A percentile compares a stretch with the other conserved stretches of the same genome.
Conservation (phyloP, 2,888 invertebrate species). For the Agrochola lychnidis region DNA sequence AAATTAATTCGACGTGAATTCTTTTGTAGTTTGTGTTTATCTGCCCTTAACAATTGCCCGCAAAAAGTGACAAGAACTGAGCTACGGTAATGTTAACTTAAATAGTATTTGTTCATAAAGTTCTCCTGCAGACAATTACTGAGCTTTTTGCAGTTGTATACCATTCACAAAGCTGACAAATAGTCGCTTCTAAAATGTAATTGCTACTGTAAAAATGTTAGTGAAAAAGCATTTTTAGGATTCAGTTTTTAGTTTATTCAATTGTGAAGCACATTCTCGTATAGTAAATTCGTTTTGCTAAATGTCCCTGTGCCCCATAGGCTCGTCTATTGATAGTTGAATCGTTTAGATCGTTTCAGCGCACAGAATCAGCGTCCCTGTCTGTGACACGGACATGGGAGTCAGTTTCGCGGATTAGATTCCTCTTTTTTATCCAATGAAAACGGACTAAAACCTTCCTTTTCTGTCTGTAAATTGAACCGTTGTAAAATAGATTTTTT, state of each 20-base stretch:
- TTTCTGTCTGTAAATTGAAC: constrained; percentile 73
- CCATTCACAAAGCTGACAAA: constrained; percentile 19
- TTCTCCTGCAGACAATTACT: constrained; percentile 20
- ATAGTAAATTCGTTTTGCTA: constrained; percentile 41
- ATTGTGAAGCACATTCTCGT: constrained; percentile 33
- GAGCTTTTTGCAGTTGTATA: constrained; percentile 10
- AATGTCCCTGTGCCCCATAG: constrained; percentile 32
- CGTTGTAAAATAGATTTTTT: constrained; percentile 65
- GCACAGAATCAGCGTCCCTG: constrained; percentile 68
- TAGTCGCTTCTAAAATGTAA: constrained; percentile 16
- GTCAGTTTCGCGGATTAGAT: constrained; percentile 72
- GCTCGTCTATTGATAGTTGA: constrained; percentile 53
- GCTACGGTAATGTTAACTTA: constrained; percentile 28
- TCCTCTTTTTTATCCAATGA: constrained; percentile 70
- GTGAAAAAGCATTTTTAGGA: background rate
- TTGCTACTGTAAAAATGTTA: constrained; percentile 15
- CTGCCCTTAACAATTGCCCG: constrained; percentile 14
- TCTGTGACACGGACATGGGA: constrained; percentile 71
- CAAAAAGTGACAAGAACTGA: constrained; percentile 21
- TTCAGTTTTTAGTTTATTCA: constrained; percentile 32
- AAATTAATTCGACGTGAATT: constrained; percentile 16
- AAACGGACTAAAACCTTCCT: constrained; percentile 69
- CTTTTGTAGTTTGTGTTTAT: constrained; percentile 16
- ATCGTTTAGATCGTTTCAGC: constrained; percentile 57
- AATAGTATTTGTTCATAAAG: constrained; percentile 47